A percentile compares a stretch with the other conserved stretches of the same genome.
Evolutionary conservation across 92 coral and sea anemone species (phyloP).

Genomic region (Phymanthus crucifer): DNA sequence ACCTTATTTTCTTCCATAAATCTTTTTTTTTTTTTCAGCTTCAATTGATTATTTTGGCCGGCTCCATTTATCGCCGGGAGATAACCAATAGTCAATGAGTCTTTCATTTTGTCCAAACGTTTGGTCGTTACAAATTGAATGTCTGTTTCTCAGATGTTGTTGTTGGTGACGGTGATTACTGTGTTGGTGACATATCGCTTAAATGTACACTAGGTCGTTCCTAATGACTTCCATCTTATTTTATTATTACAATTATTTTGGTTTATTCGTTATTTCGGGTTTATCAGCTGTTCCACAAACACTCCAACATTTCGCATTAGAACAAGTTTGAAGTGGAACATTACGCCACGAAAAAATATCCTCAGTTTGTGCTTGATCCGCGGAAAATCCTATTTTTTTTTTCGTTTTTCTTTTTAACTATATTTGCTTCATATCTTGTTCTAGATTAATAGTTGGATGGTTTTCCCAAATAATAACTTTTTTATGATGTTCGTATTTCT

Average conservation of each 20-base stretch:
- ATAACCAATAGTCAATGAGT: conserved; percentile 5
- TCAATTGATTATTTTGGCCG: neutral
- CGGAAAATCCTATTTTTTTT: neutral
- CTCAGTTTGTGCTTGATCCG: neutral
- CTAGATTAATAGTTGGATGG: too few species aligned
- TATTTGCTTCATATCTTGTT: too few species aligned
- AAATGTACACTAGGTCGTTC: neutral
- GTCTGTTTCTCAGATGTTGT: neutral
- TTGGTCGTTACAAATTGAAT: neutral
- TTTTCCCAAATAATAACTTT: too few species aligned
- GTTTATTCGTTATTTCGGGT: neutral
- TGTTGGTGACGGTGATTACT: neutral
- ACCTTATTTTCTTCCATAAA: neutral
- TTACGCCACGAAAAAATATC: neutral
- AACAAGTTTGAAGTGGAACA: neutral
- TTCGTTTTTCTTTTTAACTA: neutral
- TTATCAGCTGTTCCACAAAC: neutral
- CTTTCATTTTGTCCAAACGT: neutral
- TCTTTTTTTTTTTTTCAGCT: neutral
- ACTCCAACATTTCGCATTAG: neutral
- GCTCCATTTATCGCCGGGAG: neutral
- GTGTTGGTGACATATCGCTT: neutral
- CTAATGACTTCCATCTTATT: neutral
- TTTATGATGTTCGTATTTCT: neutral
- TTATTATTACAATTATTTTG: neutral